Evolutionary conservation across 1,140 invertebrate genomes (phyloP).

Genomic region (Penaeus indicus): DNA sequence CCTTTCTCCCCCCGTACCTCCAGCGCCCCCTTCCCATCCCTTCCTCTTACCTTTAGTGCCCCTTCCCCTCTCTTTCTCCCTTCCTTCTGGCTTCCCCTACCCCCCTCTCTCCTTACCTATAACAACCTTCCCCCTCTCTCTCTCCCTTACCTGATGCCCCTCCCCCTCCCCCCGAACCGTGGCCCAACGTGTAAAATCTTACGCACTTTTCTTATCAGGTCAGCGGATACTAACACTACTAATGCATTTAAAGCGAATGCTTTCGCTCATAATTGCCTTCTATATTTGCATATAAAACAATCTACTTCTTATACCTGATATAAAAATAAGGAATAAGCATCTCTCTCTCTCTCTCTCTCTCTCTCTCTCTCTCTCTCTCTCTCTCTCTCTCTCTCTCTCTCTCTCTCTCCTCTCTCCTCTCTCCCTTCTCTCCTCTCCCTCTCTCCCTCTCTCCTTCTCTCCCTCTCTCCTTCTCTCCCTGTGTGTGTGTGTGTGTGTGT

Average conservation of each 20-base stretch:
- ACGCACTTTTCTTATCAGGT: too few species aligned
- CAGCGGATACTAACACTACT: too few species aligned
- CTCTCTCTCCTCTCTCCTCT: background rate
- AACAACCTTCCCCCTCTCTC: background rate
- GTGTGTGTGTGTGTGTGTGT: too few species aligned
- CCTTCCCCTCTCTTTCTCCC: background rate
- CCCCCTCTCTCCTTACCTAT: background rate
- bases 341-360: background rate
- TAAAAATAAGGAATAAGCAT: too few species aligned
- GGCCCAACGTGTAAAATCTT: background rate
- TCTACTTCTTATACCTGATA: too few species aligned
- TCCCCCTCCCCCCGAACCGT: background rate
- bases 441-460: background rate
- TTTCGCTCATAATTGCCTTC: too few species aligned
- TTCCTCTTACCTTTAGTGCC: background rate
- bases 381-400: constrained; percentile 3
- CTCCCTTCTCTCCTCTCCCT: background rate
- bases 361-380: background rate
- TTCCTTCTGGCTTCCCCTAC: background rate
- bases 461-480: background rate
- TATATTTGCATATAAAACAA: too few species aligned
- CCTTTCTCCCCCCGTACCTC: background rate
- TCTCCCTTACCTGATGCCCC: background rate
- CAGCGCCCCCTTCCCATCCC: background rate
- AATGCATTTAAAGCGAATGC: too few species aligned